Evolutionary conservation across 1,140 invertebrate genomes (phyloP).

Genomic region (Zaprionus camerounensis): DNA sequence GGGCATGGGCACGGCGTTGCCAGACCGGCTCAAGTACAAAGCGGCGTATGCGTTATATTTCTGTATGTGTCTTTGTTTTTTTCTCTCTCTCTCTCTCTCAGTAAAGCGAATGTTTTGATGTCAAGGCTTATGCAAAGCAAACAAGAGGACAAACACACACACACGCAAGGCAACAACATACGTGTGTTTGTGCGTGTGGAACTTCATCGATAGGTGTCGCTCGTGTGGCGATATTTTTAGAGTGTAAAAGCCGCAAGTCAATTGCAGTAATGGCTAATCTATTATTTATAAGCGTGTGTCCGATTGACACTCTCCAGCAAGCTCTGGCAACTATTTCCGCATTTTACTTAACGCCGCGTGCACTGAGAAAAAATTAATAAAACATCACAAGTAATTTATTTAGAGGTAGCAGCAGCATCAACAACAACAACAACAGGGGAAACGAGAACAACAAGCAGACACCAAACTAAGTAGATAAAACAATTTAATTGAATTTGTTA

Average conservation of each 20-base stretch:
- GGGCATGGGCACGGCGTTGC: constrained; percentile 57
- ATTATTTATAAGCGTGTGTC: constrained; percentile 41
- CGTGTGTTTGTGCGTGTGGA: background rate
- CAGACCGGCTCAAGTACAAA: constrained; percentile 50
- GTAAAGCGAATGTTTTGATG: constrained; percentile 55
- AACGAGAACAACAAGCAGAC: constrained; percentile 44
- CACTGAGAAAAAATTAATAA: constrained; percentile 77
- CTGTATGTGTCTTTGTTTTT: constrained; percentile 18
- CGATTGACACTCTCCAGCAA: constrained; percentile 40
- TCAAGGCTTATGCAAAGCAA: constrained; percentile 62
- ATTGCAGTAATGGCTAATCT: constrained; percentile 44
- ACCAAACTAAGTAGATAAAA: constrained; percentile 64
- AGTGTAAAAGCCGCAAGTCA: constrained; percentile 15
- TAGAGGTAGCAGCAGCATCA: constrained; percentile 22
- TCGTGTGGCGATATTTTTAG: constrained; percentile 18
- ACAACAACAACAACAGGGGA: constrained; percentile 21
- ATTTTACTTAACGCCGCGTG: constrained; percentile 52
- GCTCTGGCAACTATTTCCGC: constrained; percentile 61
- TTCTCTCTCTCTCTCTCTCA: background rate
- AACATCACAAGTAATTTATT: constrained; percentile 66
- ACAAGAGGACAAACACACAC: constrained; percentile 29
- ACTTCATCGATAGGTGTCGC: background rate
- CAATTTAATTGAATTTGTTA: constrained; percentile 79
- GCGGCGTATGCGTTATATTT: constrained; percentile 67
- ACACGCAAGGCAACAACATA: background rate